Percentiles rank a stretch among this genome's conserved stretches.
Conservation (phyloP, 2,113 vertebrate species). For the Arothron firmamentum region DNA sequence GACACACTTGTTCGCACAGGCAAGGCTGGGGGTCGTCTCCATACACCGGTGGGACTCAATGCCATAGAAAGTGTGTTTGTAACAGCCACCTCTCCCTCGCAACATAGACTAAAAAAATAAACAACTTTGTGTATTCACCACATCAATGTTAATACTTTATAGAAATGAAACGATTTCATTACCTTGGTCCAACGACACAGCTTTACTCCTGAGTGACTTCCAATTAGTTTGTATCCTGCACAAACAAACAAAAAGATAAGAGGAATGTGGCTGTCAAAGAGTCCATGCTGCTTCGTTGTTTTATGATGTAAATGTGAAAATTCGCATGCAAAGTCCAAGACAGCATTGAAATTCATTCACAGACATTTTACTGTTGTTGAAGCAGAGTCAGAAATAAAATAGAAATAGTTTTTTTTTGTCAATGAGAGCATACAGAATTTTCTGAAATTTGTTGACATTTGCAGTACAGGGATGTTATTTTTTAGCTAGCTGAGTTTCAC, state of each 20-base stretch:
- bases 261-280: background rate
- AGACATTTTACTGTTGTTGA: no score
- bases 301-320: background rate
- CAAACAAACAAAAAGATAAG: slow-evolving; percentile 14
- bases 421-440: no score
- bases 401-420: no score
- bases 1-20: slow-evolving; percentile 94
- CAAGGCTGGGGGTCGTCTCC: slow-evolving; percentile 93
- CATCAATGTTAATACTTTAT: background rate
- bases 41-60: slow-evolving; percentile 96
- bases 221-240: slow-evolving; percentile 90
- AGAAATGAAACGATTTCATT: slow-evolving; percentile 5
- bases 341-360: background rate
- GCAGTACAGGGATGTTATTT: no score
- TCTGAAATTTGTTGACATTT: no score
- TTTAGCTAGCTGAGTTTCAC: no score
- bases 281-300: background rate
- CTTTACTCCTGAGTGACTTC: slow-evolving; percentile 95
- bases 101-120: slow-evolving; percentile 82
- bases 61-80: slow-evolving; percentile 96
- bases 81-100: slow-evolving; percentile 92
- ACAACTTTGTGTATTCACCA: background rate
- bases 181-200: slow-evolving; percentile 98
- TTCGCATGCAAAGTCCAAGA: background rate
- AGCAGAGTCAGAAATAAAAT: no score